Evolutionary conservation across 1,140 invertebrate species (phyloP), one percentile per base, ranked within the genome.

Genomic region (Elysia chlorotica): DNA sequence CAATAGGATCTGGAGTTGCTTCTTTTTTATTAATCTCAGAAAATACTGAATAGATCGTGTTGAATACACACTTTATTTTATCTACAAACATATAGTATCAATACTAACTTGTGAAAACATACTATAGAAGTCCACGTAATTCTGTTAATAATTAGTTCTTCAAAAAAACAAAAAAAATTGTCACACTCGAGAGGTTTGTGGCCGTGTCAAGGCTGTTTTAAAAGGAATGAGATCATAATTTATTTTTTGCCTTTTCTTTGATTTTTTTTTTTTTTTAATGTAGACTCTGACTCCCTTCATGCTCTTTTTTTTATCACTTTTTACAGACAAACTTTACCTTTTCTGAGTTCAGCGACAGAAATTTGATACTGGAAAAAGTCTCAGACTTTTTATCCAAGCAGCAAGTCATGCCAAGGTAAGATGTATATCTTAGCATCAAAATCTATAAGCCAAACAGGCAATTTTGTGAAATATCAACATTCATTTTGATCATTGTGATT

Each of bases 341-440:
- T 88, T 92, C 94, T 30, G 92, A 96, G 84, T 93, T 98, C 78
- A 90, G 92, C 37, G 96, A 98, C 84, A 89, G 95, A 73, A 93
- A 96, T 82, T 94, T 97, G 86, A 90, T 99, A 0, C 91, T 97
- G 21, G 91, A 93, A 79, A 98, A 97, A 87, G 92, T 98, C 71
- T 94, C 93, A 0, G 95, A 97, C 85, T 89, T 98, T 30, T 87
- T 96, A 0, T 91, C 93, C 0, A 92, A 91, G 81, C 81, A 83
- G 48, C 74, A 77, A 25, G 68, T 74, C 30, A 65, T 77, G n/a
- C 66, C 66, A 56, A 57, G 76, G 75, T 76, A 68, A 66, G 41
- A 14, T 2, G n/a, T n/a, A n/a, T n/a, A n/a, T n/a, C n/a, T n/a
- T n/a, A n/a, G n/a, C n/a, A n/a, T n/a, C n/a, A n/a, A n/a, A n/a